Evolutionary conservation across 2,888 invertebrate genomes (phyloP), one percentile per base, ranked within the genome.

Genomic region (Diogma glabrata): DNA sequence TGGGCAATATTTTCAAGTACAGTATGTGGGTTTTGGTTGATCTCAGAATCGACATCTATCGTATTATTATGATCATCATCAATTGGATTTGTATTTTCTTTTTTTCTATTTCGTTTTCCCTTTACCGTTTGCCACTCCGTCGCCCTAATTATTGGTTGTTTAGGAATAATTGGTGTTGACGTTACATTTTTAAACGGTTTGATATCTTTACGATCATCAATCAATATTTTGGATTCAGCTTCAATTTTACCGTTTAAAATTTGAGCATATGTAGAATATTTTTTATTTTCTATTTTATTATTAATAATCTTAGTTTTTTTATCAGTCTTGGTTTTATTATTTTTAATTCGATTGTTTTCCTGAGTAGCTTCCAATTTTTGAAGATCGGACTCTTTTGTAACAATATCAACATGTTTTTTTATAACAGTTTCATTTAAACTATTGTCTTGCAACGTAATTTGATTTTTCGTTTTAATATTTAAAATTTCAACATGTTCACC

Each of bases 191-290:
- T 19, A 33, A 20, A 7, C 7, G 22, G n/a, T 20, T 48, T 33
- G n/a, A 9, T 14, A n/a, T 12, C n/a, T 10, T 50, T 24, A 17
- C 14, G 9, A 40, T 19, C 19, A 4, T 8, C 16, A 16, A n/a
- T 24, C 17, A 14, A 3, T 45, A 24, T 10, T 17, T 12, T 45
- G 26, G 28, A 10, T 22, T 43, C 23, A 8, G 6, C 14, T 22
- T 43, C 22, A 48, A 22, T 48, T 4, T n/a, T 19, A 30, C 30
- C 30, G 20, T 47, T 47, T n/a, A 53, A 47, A 23, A 55, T 55
- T 52, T 56, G 54, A 38, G 56, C 56, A 50, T 54, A 56, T 26
- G 52, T 56, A 7, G 47, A 16, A 19, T 26, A 28, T n/a, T 47
- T 26, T 28, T 26, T 47, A 17, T 28, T 26, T 17, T 30, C 19